Evolutionary conservation across 2,113 vertebrate species (phyloP).

Genomic region (Gobius niger): DNA sequence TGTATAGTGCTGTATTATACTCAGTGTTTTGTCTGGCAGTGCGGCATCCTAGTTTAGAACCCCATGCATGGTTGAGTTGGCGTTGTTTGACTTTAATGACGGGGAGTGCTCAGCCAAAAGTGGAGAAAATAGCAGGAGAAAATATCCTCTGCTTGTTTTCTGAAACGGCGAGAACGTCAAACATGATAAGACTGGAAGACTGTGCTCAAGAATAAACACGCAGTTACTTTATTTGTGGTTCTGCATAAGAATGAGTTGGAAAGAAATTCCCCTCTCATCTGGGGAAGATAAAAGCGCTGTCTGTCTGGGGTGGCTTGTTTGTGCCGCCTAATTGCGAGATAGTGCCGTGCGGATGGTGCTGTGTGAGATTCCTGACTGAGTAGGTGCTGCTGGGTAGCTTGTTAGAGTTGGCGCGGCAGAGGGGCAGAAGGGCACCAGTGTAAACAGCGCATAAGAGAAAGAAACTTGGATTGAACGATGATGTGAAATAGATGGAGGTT

Average conservation of each 20-base stretch:
- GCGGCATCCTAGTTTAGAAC: constrained; percentile 36
- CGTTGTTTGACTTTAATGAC: constrained; percentile 36
- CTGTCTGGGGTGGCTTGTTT: constrained; percentile 11
- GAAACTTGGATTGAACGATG: constrained; percentile 35
- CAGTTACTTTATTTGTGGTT: constrained; percentile 32
- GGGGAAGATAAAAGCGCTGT: neutral
- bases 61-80: neutral
- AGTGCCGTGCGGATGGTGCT: neutral
- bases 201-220: neutral
- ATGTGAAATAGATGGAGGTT: constrained; percentile 46
- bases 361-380: constrained; percentile 44
- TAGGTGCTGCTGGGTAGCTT: constrained; percentile 47
- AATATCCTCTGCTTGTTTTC: neutral
- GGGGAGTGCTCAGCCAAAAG: constrained; percentile 39
- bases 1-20: neutral
- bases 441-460: constrained; percentile 48
- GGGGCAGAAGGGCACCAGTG: constrained; percentile 26
- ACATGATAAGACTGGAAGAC: constrained; percentile 13
- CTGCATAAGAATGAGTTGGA: constrained; percentile 18
- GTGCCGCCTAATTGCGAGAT: constrained; percentile 18
- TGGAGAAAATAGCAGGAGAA: constrained; percentile 19
- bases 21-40: constrained; percentile 4
- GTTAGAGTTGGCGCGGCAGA: constrained; percentile 54
- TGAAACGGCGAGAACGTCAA: neutral
- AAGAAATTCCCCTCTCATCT: constrained; percentile 32